phyloP scores from a whole-genome alignment of 2,113 vertebrate species.

The Epinephelus fuscoguttatus region DNA sequence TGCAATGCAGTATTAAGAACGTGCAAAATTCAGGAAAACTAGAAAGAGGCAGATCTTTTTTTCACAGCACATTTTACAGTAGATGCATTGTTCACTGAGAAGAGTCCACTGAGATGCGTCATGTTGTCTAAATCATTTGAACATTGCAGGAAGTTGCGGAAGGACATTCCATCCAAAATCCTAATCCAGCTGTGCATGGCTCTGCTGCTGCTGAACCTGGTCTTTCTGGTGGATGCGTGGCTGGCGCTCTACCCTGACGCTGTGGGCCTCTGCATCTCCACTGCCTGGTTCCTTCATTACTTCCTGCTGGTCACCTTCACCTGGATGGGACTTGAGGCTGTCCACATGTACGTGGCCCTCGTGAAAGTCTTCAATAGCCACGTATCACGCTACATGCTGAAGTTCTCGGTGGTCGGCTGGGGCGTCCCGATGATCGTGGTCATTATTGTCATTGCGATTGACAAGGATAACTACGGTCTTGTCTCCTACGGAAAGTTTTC shows the following conservation, averaged over 20 bases:
- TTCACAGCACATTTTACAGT: background rate
- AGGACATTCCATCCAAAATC: constrained; percentile 97
- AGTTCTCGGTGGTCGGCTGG: constrained; percentile 93
- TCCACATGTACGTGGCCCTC: constrained; percentile 97
- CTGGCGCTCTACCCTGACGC: constrained; percentile 88
- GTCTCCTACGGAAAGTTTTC: constrained; percentile 87
- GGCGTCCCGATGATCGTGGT: constrained; percentile 92
- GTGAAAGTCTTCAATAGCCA: constrained; percentile 97
- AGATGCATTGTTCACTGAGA: background rate
- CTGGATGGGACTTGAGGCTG: constrained; percentile 99
- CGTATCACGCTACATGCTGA: constrained; percentile 92
- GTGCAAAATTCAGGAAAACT: no score
- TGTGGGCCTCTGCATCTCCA: constrained; percentile 91
- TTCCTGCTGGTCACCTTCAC: constrained; percentile 95
- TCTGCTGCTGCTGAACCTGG: constrained; percentile 91
- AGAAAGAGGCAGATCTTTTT: background rate
- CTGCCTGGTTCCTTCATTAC: constrained; percentile 96
- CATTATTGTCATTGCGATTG: constrained; percentile 87
- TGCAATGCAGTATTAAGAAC: no score
- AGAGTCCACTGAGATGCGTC: background rate
- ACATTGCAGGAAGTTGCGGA: constrained; percentile 90
- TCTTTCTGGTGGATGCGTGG: constrained; percentile 94
- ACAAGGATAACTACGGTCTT: constrained; percentile 90
- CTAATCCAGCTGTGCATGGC: constrained; percentile 94
- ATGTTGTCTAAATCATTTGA: constrained; percentile 5